Base-by-base conservation (phyloP, 1,140 invertebrate genomes). In the Ceratina calcarata region DNA sequence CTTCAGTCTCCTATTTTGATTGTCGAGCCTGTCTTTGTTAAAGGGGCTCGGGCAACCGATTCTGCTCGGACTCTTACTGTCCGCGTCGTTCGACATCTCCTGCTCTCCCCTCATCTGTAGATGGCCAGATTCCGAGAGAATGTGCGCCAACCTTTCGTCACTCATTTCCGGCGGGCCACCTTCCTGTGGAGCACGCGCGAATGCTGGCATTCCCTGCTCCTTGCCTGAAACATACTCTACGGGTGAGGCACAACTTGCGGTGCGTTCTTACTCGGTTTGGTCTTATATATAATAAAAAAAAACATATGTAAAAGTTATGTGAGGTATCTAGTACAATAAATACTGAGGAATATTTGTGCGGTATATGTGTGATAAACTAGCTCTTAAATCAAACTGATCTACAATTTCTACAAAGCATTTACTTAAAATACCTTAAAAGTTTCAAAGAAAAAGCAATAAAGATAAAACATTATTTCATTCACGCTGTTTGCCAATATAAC, bases 81-180 rank as follows among this genome's bases (percentile, higher is more conserved):
- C 92, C 12, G 91, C 92, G 69, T 93, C 92, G 84, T 93, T 93
- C 45, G 92, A 93, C 7, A 88, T 84, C 32, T 93, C 92, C 75
- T 90, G 91, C 37, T 92, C 91, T 68, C 90, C 81, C 89, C 94
- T 93, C 86, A 94, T 91, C 82, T 94, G 94, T 86, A 97, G 94
- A 81, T 97, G 96, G 32, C 96, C 96, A 3, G 98, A 98, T 90
- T 99, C 98, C 88, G 95, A 97, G 16, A 99, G 95, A 89, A 99
- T 99, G 91, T 98, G 98, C 20, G 96, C 97, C 72, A 99, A 97
- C 75, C 98, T 95, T 88, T 99, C 98, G 88, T 99, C 98, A 51
- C 96, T 97, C 83, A 96, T 96, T 86, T 97, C 97, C 61, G 96
- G 96, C 6, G 93, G 91, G 53, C 93, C 92, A 79, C 91, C 89